A percentile compares a stretch with the other conserved stretches of the same genome.
phyloP scores from a whole-genome alignment of 2,113 vertebrate genomes.

The Rostratula benghalensis region DNA sequence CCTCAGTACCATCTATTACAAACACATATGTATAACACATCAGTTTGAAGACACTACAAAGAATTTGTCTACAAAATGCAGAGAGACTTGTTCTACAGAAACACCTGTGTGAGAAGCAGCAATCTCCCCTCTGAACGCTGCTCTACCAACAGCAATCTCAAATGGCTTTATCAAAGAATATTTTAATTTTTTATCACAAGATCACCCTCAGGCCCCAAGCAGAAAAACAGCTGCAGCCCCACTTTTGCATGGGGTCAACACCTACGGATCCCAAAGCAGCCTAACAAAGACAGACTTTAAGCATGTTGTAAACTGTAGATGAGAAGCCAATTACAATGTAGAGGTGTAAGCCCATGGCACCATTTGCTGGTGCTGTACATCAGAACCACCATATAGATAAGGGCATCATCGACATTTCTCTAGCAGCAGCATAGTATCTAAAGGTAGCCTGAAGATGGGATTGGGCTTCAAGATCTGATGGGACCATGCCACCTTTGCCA shows the following conservation, averaged over 20 bases:
- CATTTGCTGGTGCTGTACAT: neutral
- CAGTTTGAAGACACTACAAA: neutral
- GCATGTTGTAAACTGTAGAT: fast-evolving
- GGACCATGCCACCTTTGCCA: neutral
- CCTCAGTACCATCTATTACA: neutral
- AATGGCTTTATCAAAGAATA: neutral
- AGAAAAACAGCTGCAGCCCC: neutral
- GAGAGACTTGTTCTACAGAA: neutral
- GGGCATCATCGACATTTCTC: neutral
- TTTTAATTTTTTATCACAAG: neutral
- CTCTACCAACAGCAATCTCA: neutral
- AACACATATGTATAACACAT: fast-evolving
- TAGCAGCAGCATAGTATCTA: neutral
- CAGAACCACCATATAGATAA: neutral
- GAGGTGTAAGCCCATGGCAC: neutral
- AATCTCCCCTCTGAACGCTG: neutral
- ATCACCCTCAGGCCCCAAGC: neutral
- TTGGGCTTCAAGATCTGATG: neutral
- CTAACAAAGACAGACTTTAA: neutral
- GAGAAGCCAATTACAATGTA: neutral
- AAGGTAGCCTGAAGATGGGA: neutral
- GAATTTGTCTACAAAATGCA: neutral
- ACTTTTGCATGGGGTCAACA: neutral
- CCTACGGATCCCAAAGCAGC: neutral
- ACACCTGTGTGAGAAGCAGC: neutral